A percentile compares a stretch with the other conserved stretches of the same genome.
These are phyloP conservation scores for Pantherophis alleghaniensis DNA, from an alignment of 2,797 vertebrate species.

Conservation along the genomic window DNA sequence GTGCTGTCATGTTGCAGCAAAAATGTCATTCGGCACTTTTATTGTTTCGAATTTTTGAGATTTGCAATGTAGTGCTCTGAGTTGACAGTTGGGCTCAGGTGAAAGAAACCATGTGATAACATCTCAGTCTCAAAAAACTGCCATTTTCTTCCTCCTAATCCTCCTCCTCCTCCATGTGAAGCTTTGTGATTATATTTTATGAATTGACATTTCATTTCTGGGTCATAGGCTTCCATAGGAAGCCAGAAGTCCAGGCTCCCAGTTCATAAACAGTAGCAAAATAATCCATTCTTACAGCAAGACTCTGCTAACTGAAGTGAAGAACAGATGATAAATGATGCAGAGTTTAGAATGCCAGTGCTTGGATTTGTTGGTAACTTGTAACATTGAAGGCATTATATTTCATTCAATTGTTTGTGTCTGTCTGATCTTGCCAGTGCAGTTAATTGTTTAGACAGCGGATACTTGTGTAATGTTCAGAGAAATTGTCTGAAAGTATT, in stretches of 20 bases:
- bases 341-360: not conserved
- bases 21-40: not conserved
- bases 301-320: not conserved
- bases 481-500: not conserved
- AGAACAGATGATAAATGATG: not conserved
- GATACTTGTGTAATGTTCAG: not conserved
- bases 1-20: not conserved
- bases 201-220: not conserved
- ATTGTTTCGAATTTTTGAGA: not conserved
- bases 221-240: not conserved
- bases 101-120: not conserved
- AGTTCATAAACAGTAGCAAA: not conserved
- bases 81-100: not conserved
- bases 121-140: not conserved
- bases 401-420: not conserved
- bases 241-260: not conserved
- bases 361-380: not conserved
- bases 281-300: not conserved
- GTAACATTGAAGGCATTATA: not conserved
- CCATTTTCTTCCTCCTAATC: too few species aligned
- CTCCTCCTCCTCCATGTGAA: not conserved
- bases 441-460: not conserved
- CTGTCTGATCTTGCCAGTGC: not conserved
- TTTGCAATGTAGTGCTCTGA: not conserved
- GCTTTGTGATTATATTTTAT: not conserved